Conservation (phyloP, 2,113 vertebrate genomes). For the Tichodroma muraria region DNA sequence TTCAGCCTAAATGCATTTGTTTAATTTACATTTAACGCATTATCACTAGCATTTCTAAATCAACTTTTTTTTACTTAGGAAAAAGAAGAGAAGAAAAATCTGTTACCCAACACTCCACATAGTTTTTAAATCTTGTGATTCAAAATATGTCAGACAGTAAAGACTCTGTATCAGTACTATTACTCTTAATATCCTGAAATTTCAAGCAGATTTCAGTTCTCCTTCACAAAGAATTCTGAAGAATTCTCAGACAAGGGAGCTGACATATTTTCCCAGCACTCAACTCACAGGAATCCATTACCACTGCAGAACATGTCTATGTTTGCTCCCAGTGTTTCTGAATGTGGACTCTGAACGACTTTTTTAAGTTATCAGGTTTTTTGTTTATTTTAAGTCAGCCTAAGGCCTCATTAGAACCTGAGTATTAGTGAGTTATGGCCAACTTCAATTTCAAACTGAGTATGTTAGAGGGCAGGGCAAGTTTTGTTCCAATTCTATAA, state of each 20-base stretch:
- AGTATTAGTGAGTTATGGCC: background rate
- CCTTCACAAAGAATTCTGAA: background rate
- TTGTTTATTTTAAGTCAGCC: fast-evolving
- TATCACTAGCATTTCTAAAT: background rate
- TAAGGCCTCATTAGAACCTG: background rate
- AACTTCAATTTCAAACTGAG: background rate
- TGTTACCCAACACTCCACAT: background rate
- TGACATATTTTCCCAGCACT: background rate
- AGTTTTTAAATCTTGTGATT: background rate
- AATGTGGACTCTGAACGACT: background rate
- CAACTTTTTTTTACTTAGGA: background rate
- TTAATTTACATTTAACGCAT: too few relatives aligned
- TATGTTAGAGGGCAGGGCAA: background rate
- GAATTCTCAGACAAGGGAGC: background rate
- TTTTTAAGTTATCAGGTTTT: background rate
- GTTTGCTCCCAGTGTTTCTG: background rate
- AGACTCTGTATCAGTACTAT: background rate
- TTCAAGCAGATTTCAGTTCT: background rate
- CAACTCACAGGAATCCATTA: background rate
- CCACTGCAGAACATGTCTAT: background rate
- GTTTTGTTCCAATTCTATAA: background rate
- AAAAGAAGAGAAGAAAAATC: too few relatives aligned
- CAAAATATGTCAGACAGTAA: background rate
- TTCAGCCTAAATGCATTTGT: background rate
- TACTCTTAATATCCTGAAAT: background rate